A percentile compares a stretch with the other conserved stretches of the same genome.
These are phyloP conservation scores for Tillus elongatus DNA, from an alignment of 2,888 invertebrate species.

Conservation along the genomic window DNA sequence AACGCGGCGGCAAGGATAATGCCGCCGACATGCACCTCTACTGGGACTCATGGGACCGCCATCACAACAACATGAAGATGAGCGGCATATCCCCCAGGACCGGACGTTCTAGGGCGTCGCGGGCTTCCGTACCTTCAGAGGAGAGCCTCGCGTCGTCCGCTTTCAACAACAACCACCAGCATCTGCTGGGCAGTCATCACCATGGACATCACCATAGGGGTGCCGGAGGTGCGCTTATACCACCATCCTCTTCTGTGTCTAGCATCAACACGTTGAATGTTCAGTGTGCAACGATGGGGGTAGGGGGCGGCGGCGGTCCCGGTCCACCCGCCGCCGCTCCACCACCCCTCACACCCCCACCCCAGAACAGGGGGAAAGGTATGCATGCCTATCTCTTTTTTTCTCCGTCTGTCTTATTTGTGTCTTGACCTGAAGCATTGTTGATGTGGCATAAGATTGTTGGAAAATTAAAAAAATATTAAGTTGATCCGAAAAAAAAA, in stretches of 20 bases:
- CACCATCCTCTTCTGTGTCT: constrained; percentile 47
- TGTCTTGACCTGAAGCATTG: no score
- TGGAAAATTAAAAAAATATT: no score
- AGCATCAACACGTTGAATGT: constrained; percentile 43
- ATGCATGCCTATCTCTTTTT: constrained; percentile 24
- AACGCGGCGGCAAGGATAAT: constrained; percentile 48
- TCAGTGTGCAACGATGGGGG: constrained; percentile 29
- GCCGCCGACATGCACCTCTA: constrained; percentile 59
- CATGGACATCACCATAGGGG: constrained; percentile 20
- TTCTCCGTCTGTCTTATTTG: no score
- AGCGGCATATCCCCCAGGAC: constrained; percentile 46
- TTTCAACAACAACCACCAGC: constrained; percentile 39
- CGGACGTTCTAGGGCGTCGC: constrained; percentile 42
- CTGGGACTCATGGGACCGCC: constrained; percentile 92
- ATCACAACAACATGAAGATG: constrained; percentile 42
- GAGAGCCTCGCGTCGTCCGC: constrained; percentile 46
- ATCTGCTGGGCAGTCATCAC: no score
- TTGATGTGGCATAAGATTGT: no score
- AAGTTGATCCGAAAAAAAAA: no score
- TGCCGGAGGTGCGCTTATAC: constrained; percentile 40
- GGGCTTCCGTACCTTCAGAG: constrained; percentile 53
- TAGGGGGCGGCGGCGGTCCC: constrained; percentile 28
- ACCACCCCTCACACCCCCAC: constrained; percentile 36
- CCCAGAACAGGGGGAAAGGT: constrained; percentile 39
- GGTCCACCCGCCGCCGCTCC: constrained; percentile 33